phyloP scores from a whole-genome alignment of 1,140 invertebrate species.

The Mylabris phalerata region DNA sequence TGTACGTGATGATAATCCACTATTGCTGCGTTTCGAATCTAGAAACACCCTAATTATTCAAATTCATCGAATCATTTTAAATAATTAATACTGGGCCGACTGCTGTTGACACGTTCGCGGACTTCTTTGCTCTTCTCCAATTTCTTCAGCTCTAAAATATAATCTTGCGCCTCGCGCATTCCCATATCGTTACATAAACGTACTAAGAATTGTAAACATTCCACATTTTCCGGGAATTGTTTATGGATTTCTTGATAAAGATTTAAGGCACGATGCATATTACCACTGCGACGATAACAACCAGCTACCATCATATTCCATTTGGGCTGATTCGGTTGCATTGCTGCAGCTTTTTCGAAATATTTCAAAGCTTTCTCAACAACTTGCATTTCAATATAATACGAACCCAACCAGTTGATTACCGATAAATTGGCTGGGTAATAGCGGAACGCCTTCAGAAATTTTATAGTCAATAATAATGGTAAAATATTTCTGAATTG shows the following conservation, averaged over 20 bases:
- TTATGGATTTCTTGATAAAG: constrained; percentile 73
- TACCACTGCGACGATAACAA: constrained; percentile 71
- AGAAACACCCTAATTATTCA: too few relatives aligned
- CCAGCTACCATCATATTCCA: constrained; percentile 81
- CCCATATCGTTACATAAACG: constrained; percentile 76
- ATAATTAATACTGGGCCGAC: constrained; percentile 46
- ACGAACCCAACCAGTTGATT: constrained; percentile 87
- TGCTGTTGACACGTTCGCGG: constrained; percentile 52
- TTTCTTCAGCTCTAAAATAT: constrained; percentile 71
- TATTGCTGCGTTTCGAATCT: constrained; percentile 51
- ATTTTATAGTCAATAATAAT: not conserved
- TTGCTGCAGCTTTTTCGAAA: constrained; percentile 81
- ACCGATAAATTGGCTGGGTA: constrained; percentile 85
- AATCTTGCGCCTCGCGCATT: constrained; percentile 71
- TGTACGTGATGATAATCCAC: constrained; percentile 50
- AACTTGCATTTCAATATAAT: constrained; percentile 82
- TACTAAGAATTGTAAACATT: constrained; percentile 80
- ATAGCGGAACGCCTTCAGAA: constrained; percentile 70
- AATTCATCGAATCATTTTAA: too few relatives aligned
- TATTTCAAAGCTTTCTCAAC: constrained; percentile 84
- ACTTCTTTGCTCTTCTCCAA: constrained; percentile 74
- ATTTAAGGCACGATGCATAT: constrained; percentile 73
- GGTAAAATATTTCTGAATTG: not conserved
- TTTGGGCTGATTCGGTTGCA: constrained; percentile 78
- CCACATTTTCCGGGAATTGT: constrained; percentile 78